Evolutionary conservation across 2,888 invertebrate species (phyloP), one percentile per base, ranked within the genome.

Genomic region (Catocala sponsa): DNA sequence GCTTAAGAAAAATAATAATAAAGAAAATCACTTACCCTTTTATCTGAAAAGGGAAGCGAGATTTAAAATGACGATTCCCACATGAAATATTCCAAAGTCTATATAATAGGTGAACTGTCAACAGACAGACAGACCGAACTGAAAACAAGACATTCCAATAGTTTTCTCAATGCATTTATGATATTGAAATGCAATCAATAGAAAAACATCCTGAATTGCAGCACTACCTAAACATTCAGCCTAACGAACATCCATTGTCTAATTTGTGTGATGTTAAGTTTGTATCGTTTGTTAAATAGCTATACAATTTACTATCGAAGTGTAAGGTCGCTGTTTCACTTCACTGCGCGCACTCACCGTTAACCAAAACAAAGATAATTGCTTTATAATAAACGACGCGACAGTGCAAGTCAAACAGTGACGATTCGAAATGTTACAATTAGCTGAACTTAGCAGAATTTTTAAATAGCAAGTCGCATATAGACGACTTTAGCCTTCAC

Each of bases 391-490:
- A 38, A 38, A 38, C 9, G 9, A 44, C 59, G 42, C 49, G 62
- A 70, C 71, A 65, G 68, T 61, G 55, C 62, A 52, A 38, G 63
- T 46, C 71, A 52, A 74, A 67, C 72, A 70, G 66, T 59, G 51
- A 54, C 46, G 15, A 60, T 61, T 72, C 70, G 12, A 49, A 74
- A 70, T 69, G 76, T 81, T 78, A 73, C 79, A 74, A 78, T 76
- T 63, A 76, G 74, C 76, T 74, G 76, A 81, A 81, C 78, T 78
- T 85, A 86, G 86, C 79, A 78, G 79, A 84, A 81, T 85, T 82
- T 79, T 87, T 80, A 81, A 80, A 81, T 85, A 81, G 82, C 70
- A 72, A 74, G 82, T 74, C 77, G 66, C 65, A 25, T 65, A 56
- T 65, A 79, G 77, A 63, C 80, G 80, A 76, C 81, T 75, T 66